These are phyloP conservation scores for Sporophila hypoxantha DNA, from an alignment of 2,113 vertebrate genomes.

Conservation along the genomic window DNA sequence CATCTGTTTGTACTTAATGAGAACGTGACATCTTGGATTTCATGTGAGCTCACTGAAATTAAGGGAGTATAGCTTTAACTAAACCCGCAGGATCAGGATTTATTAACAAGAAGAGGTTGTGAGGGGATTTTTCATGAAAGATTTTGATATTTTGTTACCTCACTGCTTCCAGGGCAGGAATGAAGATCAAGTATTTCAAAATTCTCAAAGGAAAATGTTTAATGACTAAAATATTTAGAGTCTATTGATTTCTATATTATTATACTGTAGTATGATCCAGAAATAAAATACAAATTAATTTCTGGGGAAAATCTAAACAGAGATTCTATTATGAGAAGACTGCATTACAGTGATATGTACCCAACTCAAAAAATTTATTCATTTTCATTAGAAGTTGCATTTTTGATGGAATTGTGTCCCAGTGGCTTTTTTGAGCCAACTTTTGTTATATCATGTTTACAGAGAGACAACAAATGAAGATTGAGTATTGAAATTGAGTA, in stretches of 20 bases:
- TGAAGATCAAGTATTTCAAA: background rate
- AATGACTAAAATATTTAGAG: background rate
- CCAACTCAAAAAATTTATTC: background rate
- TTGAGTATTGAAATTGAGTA: background rate
- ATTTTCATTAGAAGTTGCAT: background rate
- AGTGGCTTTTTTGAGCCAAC: background rate
- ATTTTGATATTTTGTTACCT: background rate
- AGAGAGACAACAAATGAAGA: background rate
- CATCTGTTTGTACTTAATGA: conserved; percentile 24
- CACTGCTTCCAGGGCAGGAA: background rate
- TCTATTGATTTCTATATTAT: background rate
- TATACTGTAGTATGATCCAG: background rate
- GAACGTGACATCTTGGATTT: background rate
- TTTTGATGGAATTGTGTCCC: background rate
- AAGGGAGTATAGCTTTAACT: background rate
- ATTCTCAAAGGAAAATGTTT: background rate
- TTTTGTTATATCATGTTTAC: background rate
- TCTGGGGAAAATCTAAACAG: background rate
- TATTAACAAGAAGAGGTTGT: background rate
- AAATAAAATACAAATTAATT: background rate
- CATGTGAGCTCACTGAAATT: background rate
- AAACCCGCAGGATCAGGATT: background rate
- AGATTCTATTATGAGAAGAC: background rate
- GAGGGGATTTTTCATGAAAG: background rate
- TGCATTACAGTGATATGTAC: background rate